These are phyloP conservation scores for Jacana jacana DNA, from an alignment of 2,113 vertebrate species.

Conservation along the genomic window DNA sequence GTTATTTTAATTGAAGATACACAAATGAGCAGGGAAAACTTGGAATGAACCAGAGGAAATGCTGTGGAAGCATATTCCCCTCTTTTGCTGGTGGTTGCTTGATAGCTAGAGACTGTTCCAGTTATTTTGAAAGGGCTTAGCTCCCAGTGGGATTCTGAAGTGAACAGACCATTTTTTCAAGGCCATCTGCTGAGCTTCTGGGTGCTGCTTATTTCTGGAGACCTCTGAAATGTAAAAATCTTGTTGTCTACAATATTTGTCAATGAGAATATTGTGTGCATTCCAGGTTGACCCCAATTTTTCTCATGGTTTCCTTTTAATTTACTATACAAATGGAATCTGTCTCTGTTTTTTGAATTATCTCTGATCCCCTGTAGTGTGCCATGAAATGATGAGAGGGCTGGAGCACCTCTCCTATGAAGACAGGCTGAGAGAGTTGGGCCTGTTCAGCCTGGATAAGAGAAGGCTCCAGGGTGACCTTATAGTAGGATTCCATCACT, in stretches of 20 bases:
- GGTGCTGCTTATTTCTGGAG: slow-evolving; percentile 26
- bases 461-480: no score
- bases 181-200: slow-evolving; percentile 48
- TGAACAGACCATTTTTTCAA: not conserved
- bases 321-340: slow-evolving; percentile 12
- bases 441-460: no score
- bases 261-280: not conserved
- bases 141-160: slow-evolving; percentile 22
- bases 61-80: slow-evolving; percentile 19
- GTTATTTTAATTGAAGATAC: not conserved
- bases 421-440: no score
- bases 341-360: slow-evolving; percentile 15
- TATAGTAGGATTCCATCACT: no score
- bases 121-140: slow-evolving; percentile 29
- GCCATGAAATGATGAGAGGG: no score
- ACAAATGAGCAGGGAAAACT: not conserved
- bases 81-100: slow-evolving; percentile 4
- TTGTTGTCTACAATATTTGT: not conserved
- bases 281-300: slow-evolving; percentile 12
- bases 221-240: slow-evolving; percentile 6
- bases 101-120: not conserved
- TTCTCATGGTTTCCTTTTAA: slow-evolving; percentile 30
- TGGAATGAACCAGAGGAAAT: slow-evolving; percentile 25
- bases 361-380: slow-evolving; percentile 16
- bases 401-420: no score